A percentile compares a stretch with the other conserved stretches of the same genome.
phyloP scores from a whole-genome alignment of 1,140 invertebrate species.

The Drosophila lowei region DNA sequence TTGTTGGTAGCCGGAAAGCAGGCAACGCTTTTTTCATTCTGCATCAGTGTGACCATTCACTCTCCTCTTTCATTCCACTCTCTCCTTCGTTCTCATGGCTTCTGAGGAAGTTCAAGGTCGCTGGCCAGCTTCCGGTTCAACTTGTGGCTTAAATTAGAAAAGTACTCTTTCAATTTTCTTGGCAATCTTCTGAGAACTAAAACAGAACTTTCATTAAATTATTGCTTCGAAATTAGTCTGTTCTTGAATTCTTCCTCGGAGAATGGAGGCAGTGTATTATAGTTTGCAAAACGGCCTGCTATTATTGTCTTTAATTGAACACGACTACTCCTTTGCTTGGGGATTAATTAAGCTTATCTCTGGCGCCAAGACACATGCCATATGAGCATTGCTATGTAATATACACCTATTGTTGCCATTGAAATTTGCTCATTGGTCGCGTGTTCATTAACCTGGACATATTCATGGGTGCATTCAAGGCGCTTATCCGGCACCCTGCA shows the following conservation, averaged over 20 bases:
- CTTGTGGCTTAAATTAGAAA: not conserved
- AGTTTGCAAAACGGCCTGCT: not conserved
- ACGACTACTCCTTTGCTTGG: not conserved
- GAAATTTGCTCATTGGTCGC: not conserved
- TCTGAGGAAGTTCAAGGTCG: conserved; percentile 40
- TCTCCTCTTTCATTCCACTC: not conserved
- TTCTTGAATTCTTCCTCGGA: no score
- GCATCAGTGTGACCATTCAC: conserved; percentile 4
- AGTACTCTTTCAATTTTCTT: no score
- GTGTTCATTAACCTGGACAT: conserved; percentile 48
- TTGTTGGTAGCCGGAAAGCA: conserved; percentile 16
- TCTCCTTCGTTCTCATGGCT: not conserved
- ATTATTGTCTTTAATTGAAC: conserved; percentile 34
- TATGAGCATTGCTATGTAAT: no score
- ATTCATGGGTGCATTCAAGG: conserved; percentile 31
- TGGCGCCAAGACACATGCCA: no score
- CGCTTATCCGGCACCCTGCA: conserved; percentile 37
- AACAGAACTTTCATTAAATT: no score
- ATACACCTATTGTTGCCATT: no score
- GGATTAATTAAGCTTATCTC: conserved; percentile 35
- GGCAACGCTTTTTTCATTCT: conserved; percentile 37
- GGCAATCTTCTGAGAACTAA: no score
- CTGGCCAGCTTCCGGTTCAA: conserved; percentile 1
- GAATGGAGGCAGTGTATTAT: no score
- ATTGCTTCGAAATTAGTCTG: no score